Evolutionary conservation across 2,888 invertebrate species (phyloP), one percentile per base, ranked within the genome.

Genomic region (Diaprepes abbreviatus): DNA sequence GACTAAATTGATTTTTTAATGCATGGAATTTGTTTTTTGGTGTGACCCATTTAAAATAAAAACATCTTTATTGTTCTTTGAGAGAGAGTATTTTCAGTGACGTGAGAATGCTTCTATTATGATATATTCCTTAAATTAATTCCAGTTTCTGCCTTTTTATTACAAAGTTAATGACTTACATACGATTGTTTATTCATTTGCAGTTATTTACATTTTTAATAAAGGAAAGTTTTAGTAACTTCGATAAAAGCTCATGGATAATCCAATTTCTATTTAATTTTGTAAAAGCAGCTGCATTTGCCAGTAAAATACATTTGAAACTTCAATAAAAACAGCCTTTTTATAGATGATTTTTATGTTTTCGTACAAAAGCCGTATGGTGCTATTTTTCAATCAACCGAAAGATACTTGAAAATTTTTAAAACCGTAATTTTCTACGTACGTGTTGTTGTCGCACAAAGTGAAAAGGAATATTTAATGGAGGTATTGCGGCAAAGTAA

Each of bases 241-340:
- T 45, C 7, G 19, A 45, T 45, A 24, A 45, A 45, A 10, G n/a
- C 24, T 36, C 21, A n/a, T 0, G 5, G 1, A 2, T 52, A 62
- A 62, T 60, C 48, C 31, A 60, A 60, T 60, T 60, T 45, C 7
- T 48, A 45, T 35, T 48, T 60, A 48, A 60, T 60, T 60, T 10
- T 21, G 28, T 60, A 48, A 60, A 48, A 60, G 59, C 59, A 48
- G 16, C 45, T 60, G 40, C 33, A 31, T 12, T 40, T 60, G 12
- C 3, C 33, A 16, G 35, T 7, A 19, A 19, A 31, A 24, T 24
- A n/a, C 19, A 55, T 21, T 17, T 21, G 9, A 14, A 60, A 48
- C 48, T 60, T 33, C 58, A 43, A 48, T 60, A 60, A 43, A 33
- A 45, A 14, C 33, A 12, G 33, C 33, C 16, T 60, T 35, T 59